Conservation (phyloP, 2,888 invertebrate species). For the Cephus pygmeus region DNA sequence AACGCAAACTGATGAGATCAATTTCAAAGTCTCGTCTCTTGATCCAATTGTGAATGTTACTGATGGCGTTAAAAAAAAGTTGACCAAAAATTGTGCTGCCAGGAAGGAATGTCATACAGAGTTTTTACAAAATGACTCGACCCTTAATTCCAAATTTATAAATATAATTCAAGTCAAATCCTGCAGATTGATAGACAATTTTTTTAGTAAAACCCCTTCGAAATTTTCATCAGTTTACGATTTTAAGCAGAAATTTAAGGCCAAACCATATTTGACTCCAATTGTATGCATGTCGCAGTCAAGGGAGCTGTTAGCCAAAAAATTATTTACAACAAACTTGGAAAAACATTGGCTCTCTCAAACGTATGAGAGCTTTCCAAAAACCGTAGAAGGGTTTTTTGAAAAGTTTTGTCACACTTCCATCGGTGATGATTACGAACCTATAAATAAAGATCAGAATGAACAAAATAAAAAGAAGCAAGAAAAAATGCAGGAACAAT, state of each 20-base stretch:
- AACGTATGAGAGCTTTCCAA: neutral
- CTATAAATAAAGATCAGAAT: neutral
- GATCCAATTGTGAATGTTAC: neutral
- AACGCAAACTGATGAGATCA: constrained; percentile 45
- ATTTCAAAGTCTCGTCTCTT: neutral
- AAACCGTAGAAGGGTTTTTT: neutral
- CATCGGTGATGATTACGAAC: neutral
- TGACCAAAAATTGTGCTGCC: neutral
- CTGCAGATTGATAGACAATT: neutral
- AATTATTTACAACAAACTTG: neutral
- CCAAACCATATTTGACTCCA: neutral
- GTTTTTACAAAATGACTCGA: neutral
- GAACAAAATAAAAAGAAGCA: constrained; percentile 7
- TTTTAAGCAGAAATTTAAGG: neutral
- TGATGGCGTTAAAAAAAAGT: neutral
- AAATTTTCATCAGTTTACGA: neutral
- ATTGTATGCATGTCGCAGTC: neutral
- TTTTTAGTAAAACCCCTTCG: neutral
- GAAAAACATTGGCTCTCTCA: neutral
- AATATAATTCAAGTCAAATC: neutral
- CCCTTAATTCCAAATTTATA: neutral
- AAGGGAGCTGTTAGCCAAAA: neutral
- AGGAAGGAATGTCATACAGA: neutral
- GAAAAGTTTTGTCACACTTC: neutral
- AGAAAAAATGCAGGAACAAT: constrained; percentile 10